Evolutionary conservation across 2,113 vertebrate species (phyloP).

Genomic region (Anser brachyrhynchus): DNA sequence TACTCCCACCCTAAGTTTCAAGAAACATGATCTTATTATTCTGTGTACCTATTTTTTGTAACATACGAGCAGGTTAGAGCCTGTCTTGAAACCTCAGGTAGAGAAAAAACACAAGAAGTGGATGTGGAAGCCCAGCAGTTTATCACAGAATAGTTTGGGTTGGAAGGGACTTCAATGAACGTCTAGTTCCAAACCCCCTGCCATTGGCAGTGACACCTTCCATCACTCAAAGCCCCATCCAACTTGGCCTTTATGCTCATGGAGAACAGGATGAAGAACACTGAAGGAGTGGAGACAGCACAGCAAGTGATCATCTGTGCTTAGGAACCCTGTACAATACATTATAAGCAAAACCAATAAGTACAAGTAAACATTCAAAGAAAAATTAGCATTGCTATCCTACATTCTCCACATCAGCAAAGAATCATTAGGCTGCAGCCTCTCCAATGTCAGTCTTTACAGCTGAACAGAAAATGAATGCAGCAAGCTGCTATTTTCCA

Average conservation of each 20-base stretch:
- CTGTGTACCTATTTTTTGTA: background rate
- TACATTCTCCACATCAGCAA: background rate
- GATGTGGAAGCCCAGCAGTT: background rate
- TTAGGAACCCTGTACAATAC: rapidly evolving
- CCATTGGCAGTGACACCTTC: too few relatives aligned
- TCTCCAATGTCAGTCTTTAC: background rate
- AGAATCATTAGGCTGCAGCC: background rate
- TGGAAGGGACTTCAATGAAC: too few relatives aligned
- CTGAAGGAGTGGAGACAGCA: background rate
- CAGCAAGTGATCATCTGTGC: background rate
- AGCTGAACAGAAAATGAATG: background rate
- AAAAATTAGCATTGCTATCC: background rate
- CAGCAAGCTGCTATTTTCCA: background rate
- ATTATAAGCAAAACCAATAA: background rate
- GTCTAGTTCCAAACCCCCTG: too few relatives aligned
- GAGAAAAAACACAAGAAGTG: background rate
- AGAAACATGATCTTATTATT: background rate
- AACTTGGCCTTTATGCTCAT: background rate
- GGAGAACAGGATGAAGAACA: background rate
- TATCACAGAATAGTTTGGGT: too few relatives aligned
- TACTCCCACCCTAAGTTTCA: background rate
- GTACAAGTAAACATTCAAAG: background rate
- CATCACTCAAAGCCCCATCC: too few relatives aligned
- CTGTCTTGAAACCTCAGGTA: background rate
- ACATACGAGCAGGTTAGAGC: background rate